Percentiles rank a stretch among this genome's conserved stretches.
phyloP scores from a whole-genome alignment of 2,113 vertebrate genomes.

The Pterocles orientalis region DNA sequence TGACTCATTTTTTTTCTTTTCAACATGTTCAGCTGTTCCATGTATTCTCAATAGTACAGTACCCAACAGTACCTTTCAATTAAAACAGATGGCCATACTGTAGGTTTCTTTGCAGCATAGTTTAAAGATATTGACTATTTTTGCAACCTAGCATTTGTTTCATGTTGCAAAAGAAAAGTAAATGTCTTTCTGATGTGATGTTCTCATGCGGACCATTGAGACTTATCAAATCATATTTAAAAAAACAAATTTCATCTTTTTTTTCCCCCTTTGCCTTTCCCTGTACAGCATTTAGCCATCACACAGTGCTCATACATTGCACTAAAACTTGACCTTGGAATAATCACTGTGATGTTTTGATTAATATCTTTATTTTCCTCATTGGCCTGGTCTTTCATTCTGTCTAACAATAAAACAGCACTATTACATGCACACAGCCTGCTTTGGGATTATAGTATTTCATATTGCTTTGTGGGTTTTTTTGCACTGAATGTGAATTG shows the following conservation, averaged over 20 bases:
- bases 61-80: slow-evolving; percentile 14
- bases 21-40: not conserved
- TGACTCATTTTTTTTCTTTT: not conserved
- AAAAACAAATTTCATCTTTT: not conserved
- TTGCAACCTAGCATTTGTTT: not conserved
- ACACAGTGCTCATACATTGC: not conserved
- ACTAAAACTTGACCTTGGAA: not conserved
- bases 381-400: not conserved
- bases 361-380: not conserved
- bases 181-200: not conserved
- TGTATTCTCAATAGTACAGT: not conserved
- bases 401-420: not conserved
- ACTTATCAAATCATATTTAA: not conserved
- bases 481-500: not conserved
- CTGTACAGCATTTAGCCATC: not conserved
- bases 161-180: not conserved
- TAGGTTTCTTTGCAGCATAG: not conserved
- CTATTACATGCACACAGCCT: not conserved
- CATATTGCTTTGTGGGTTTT: not conserved
- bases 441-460: not conserved
- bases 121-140: not conserved
- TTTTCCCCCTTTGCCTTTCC: not conserved
- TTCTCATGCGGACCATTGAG: not conserved
- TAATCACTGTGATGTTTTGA: not conserved
- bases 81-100: slow-evolving; percentile 1